Conservation (phyloP, 1,140 invertebrate genomes). For the Camponotus vicinus region DNA sequence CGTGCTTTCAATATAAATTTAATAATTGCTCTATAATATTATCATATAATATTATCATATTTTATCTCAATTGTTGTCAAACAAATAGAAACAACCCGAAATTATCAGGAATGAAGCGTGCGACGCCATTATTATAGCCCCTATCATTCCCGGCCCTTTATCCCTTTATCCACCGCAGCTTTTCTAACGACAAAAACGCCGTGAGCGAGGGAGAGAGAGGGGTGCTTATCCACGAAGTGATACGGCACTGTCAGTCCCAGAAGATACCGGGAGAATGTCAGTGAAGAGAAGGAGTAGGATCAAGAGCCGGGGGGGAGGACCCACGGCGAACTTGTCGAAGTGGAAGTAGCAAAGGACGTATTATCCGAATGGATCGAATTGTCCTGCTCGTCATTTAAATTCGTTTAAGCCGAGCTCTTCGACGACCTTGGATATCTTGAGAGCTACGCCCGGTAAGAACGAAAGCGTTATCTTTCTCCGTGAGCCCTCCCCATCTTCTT, state of each 20-base stretch:
- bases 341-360: conserved; percentile 39
- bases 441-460: conserved; percentile 1
- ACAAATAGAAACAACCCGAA: conserved; percentile 22
- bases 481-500: neutral
- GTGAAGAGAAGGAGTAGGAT: conserved; percentile 17
- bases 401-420: conserved; percentile 66
- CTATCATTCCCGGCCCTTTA: conserved; percentile 35
- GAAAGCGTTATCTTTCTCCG: conserved; percentile 53
- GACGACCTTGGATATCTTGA: conserved; percentile 32
- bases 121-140: conserved; percentile 37
- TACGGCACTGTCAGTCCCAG: conserved; percentile 57
- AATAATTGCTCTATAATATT: neutral
- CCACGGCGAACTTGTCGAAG: conserved; percentile 25
- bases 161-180: conserved; percentile 54
- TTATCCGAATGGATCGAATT: conserved; percentile 64
- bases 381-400: conserved; percentile 72
- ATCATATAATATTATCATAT: neutral
- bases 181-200: conserved; percentile 41
- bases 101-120: conserved; percentile 37
- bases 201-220: neutral
- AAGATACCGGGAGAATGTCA: conserved; percentile 40
- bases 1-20: neutral
- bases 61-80: neutral
- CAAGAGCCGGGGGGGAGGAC: neutral
- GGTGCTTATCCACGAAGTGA: conserved; percentile 52